phyloP scores from a whole-genome alignment of 1,140 invertebrate species.

The Grapholita molesta region DNA sequence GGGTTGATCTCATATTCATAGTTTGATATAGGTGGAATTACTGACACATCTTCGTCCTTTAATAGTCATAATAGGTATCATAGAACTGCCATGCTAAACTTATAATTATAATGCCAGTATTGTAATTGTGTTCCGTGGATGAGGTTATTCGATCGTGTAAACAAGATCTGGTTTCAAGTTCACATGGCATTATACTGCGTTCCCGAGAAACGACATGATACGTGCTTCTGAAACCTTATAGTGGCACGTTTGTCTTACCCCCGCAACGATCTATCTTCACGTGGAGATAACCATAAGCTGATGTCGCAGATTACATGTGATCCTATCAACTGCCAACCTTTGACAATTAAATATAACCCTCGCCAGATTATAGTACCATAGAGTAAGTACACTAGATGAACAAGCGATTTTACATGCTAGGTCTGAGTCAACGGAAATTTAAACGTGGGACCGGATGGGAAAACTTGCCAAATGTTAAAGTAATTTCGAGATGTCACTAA shows the following conservation, averaged over 20 bases:
- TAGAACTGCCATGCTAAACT: no score
- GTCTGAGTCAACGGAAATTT: no score
- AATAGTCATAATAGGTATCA: no score
- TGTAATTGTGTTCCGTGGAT: no score
- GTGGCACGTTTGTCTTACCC: conserved; percentile 1
- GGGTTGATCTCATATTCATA: no score
- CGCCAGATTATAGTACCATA: no score
- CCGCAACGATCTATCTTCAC: conserved; percentile 5
- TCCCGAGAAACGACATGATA: not conserved
- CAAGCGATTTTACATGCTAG: not conserved
- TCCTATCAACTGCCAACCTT: not conserved
- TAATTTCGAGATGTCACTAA: not conserved
- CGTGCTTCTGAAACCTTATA: not conserved
- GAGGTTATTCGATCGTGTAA: not conserved
- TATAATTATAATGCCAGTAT: no score
- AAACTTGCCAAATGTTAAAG: not conserved
- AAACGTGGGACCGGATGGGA: not conserved
- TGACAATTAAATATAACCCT: not conserved
- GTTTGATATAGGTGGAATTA: no score
- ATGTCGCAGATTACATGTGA: not conserved
- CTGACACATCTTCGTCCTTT: no score
- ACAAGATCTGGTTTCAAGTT: not conserved
- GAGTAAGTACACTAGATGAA: not conserved
- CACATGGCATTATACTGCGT: not conserved
- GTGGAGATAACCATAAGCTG: not conserved